A percentile compares a stretch with the other conserved stretches of the same genome.
These are phyloP conservation scores for Molossus alvarezi DNA, from an alignment of 2,797 vertebrate species.

Conservation along the genomic window DNA sequence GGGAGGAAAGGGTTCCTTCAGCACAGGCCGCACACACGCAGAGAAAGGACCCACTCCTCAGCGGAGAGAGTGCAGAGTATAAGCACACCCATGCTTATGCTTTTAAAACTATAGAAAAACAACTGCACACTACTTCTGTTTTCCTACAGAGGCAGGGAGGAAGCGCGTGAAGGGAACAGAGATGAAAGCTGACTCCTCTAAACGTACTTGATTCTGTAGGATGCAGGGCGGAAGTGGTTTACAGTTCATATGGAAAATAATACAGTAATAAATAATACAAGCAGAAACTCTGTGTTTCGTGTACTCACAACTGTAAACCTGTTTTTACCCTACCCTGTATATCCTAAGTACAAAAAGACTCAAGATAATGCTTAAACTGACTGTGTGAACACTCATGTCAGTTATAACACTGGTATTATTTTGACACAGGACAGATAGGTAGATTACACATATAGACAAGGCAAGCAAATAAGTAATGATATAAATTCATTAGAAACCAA, in stretches of 20 bases:
- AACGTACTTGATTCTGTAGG: background rate
- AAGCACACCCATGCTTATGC: too few relatives aligned
- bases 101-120: background rate
- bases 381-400: background rate
- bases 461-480: background rate
- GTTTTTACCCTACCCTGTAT: background rate
- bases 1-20: too few relatives aligned
- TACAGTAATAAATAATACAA: background rate
- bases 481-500: constrained; percentile 5
- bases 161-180: background rate
- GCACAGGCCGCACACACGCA: too few relatives aligned
- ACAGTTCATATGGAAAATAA: background rate
- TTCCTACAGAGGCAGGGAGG: background rate
- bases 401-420: background rate
- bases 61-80: too few relatives aligned
- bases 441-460: background rate
- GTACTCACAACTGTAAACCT: too few relatives aligned
- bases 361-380: background rate
- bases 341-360: constrained; percentile 39
- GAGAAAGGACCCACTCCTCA: too few relatives aligned
- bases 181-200: background rate
- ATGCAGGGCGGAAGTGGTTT: background rate
- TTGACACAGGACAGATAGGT: background rate
- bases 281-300: too few relatives aligned
- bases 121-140: background rate